Base-by-base conservation (phyloP, 2,888 invertebrate species). In the Hydraecia micacea region DNA sequence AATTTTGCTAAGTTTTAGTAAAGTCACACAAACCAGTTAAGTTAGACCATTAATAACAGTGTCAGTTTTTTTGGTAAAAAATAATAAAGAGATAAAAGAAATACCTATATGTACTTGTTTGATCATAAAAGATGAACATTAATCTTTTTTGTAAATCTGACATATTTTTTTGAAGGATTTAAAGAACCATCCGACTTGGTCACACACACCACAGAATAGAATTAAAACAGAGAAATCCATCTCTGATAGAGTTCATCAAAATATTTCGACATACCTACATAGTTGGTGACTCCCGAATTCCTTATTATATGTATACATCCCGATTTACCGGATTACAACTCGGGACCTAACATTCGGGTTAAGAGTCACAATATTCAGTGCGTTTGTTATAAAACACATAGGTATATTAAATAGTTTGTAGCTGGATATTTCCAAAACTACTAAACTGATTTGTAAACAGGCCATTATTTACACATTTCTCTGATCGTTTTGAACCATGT, bases 1-100 rank as follows among this genome's bases (percentile, higher is more conserved):
- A 21, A 63, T 60, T 55, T 63, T 15, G 21, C n/a, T n/a, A 49
- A 15, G 58, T 71, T 80, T 83, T 84, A 80, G 73, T 84, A 42
- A 60, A 65, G 36, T 74, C 62, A 49, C 60, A 73, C 46, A 72
- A 75, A 84, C 80, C 75, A 55, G 75, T 63, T 52, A 36, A 73
- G 76, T 69, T 70, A 84, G 52, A 84, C 6, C 13, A 84, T 84
- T 84, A 78, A 84, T 84, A 70, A 81, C 75, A 72, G 73, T 75
- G 84, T 73, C 72, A 75, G 36, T 73, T 73, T 67, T 65, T 80
- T 63, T 74, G 62, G 49, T 69, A 74, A 42, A 42, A 72, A 65
- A 72, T 76, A 80, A 80, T 77, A 65, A 55, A 74, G 18, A 28
- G 36, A 77, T 68, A 69, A 80, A 32, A 76, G 39, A 66, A 62